phyloP scores from a whole-genome alignment of 2,888 invertebrate species.

The Apeira syringaria region DNA sequence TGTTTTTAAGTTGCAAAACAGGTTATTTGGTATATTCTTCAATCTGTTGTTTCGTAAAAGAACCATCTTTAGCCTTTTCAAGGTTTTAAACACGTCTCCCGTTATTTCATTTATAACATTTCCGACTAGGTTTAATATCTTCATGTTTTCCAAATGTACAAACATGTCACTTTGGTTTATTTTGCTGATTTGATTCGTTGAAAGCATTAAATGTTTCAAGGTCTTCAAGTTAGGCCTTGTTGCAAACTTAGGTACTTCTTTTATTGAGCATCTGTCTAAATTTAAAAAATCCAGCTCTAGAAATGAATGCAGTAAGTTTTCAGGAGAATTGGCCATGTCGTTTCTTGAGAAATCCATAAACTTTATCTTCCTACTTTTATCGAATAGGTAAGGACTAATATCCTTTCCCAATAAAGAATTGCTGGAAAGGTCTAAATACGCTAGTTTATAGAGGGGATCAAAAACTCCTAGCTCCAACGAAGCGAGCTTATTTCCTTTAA shows the following conservation, averaged over 20 bases:
- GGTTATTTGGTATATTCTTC: conserved; percentile 47
- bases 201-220: conserved; percentile 52
- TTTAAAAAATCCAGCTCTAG: conserved; percentile 44
- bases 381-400: conserved; percentile 46
- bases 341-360: conserved; percentile 56
- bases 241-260: conserved; percentile 54
- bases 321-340: conserved; percentile 47
- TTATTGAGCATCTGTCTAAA: conserved; percentile 51
- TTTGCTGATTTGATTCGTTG: conserved; percentile 53
- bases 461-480: conserved; percentile 48
- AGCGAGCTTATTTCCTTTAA: conserved; percentile 48
- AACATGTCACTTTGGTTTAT: conserved; percentile 42
- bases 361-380: conserved; percentile 37
- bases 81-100: conserved; percentile 46
- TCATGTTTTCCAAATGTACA: conserved; percentile 48
- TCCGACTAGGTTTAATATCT: conserved; percentile 52
- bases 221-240: conserved; percentile 49
- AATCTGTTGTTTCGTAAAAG: conserved; percentile 55
- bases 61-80: conserved; percentile 54
- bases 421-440: conserved; percentile 49
- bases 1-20: conserved; percentile 51
- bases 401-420: conserved; percentile 47
- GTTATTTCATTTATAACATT: conserved; percentile 53
- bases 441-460: conserved; percentile 45
- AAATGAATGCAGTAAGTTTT: conserved; percentile 44